Evolutionary conservation across 2,797 vertebrate species (phyloP).

Genomic region (Cossypha polioptera): DNA sequence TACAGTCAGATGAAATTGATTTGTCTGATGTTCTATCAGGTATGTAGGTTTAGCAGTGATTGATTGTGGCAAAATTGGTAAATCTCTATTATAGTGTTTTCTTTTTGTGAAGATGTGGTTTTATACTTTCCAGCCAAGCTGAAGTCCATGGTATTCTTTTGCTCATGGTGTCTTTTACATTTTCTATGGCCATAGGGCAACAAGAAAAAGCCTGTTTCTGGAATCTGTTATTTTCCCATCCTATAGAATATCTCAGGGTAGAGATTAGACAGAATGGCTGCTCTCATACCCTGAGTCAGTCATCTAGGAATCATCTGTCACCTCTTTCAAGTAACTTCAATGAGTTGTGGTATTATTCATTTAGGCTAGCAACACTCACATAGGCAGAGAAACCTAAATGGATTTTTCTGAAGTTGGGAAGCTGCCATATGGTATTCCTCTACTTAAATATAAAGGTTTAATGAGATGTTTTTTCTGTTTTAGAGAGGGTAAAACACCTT

Average conservation of each 20-base stretch:
- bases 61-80: background rate
- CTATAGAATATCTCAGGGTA: background rate
- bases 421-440: background rate
- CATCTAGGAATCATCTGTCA: background rate
- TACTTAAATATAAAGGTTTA: background rate
- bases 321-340: background rate
- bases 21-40: constrained; percentile 98
- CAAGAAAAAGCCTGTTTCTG: background rate
- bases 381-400: background rate
- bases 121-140: background rate
- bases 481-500: background rate
- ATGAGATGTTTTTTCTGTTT: background rate
- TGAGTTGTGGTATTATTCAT: background rate
- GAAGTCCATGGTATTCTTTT: background rate
- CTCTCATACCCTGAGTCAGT: background rate
- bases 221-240: background rate
- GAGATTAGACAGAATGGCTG: background rate
- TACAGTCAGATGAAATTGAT: constrained; percentile 98
- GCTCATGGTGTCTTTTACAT: background rate
- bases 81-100: background rate
- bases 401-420: background rate
- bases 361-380: background rate
- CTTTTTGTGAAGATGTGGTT: background rate
- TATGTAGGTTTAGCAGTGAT: constrained; percentile 46
- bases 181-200: background rate